A percentile compares a stretch with the other conserved stretches of the same genome.
Conservation (phyloP, 2,797 vertebrate genomes). For the Nothura maculosa region DNA sequence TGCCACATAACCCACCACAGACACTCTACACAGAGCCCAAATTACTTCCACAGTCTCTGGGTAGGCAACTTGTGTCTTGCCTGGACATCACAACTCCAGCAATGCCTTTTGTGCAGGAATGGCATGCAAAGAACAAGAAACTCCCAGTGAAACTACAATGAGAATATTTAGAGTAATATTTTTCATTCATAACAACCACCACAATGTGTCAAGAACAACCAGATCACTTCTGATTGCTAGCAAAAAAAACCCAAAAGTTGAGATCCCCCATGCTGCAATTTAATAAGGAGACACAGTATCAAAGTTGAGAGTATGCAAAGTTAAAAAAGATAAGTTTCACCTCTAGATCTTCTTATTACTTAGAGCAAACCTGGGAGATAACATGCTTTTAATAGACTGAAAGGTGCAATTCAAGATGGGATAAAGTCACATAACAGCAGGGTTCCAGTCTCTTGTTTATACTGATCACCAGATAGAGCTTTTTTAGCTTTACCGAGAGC, state of each 20-base stretch:
- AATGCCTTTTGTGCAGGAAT: neutral
- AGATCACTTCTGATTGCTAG: neutral
- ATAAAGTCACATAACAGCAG: neutral
- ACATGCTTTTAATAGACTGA: neutral
- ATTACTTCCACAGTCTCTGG: neutral
- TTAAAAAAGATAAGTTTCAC: neutral
- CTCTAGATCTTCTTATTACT: neutral
- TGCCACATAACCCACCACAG: neutral
- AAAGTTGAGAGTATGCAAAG: neutral
- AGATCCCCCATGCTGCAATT: neutral
- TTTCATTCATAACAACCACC: neutral
- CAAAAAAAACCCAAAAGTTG: neutral
- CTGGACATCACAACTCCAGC: rapidly evolving
- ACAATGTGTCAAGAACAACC: neutral
- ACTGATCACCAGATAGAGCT: neutral
- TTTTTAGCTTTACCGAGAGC: neutral
- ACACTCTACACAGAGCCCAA: neutral
- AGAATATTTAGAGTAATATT: neutral
- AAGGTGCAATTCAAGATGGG: neutral
- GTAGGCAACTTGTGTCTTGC: neutral
- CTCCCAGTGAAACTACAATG: neutral
- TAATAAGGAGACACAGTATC: neutral
- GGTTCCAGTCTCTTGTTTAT: neutral
- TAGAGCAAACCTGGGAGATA: neutral
- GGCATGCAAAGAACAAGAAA: neutral